These are phyloP conservation scores for Balaenoptera acutorostrata DNA, from an alignment of 2,113 vertebrate species.

Conservation along the genomic window DNA sequence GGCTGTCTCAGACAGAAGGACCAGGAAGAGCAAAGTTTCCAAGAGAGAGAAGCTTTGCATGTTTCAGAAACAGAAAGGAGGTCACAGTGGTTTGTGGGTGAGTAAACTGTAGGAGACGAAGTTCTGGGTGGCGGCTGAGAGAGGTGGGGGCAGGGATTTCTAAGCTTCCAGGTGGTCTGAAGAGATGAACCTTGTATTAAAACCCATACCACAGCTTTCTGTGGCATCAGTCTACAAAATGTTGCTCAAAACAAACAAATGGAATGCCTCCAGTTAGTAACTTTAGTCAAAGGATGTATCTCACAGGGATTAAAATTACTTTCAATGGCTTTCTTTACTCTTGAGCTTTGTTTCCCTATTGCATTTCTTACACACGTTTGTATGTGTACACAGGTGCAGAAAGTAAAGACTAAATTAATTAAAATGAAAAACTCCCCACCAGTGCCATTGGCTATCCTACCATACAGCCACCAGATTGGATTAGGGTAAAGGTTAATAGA, in stretches of 20 bases:
- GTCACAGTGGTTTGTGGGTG: neutral
- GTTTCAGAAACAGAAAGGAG: neutral
- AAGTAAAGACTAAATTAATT: neutral
- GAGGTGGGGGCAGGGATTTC: too few relatives aligned
- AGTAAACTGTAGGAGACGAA: neutral
- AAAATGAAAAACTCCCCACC: neutral
- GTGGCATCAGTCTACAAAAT: fast-evolving
- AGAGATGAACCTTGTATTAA: neutral
- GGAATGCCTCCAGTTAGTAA: neutral
- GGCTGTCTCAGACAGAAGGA: fast-evolving
- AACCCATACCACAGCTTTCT: neutral
- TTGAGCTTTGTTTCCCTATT: neutral
- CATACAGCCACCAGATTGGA: neutral
- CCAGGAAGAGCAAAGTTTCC: neutral
- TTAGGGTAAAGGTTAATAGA: neutral
- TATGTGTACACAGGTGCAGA: neutral
- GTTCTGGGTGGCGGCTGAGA: neutral
- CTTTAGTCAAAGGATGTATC: neutral
- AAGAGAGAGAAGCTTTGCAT: neutral
- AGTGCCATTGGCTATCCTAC: neutral
- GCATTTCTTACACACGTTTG: neutral
- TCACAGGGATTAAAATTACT: neutral
- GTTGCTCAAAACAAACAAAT: neutral
- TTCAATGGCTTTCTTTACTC: neutral
- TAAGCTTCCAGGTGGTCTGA: neutral